These are phyloP conservation scores for Operophtera brumata DNA, from an alignment of 2,888 invertebrate species.

Conservation along the genomic window DNA sequence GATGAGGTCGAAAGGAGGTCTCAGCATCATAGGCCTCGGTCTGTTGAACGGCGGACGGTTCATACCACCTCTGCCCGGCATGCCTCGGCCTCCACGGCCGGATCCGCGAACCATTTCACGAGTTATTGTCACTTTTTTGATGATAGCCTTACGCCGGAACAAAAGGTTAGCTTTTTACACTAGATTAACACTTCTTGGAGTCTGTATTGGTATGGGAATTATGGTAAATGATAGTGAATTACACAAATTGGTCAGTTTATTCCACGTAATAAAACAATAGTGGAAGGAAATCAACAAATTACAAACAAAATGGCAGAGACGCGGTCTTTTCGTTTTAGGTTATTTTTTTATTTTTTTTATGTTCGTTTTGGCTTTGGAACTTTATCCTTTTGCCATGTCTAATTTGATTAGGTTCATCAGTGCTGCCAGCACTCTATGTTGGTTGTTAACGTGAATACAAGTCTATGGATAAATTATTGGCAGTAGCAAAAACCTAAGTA, in stretches of 20 bases:
- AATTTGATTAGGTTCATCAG: too few species aligned
- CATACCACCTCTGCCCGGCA: constrained; percentile 83
- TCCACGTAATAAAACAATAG: constrained; percentile 8
- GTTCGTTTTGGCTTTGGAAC: too few species aligned
- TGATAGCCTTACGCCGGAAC: background rate
- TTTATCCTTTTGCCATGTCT: too few species aligned
- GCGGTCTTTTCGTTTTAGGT: too few species aligned
- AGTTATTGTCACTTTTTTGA: background rate
- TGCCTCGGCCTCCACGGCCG: constrained; percentile 85
- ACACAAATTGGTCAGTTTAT: background rate
- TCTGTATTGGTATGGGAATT: background rate
- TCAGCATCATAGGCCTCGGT: constrained; percentile 69
- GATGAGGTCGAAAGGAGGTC: constrained; percentile 93
- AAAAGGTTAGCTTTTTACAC: background rate
- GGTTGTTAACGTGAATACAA: too few species aligned
- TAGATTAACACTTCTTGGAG: background rate
- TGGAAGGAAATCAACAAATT: background rate
- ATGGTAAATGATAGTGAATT: background rate
- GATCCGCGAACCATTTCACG: constrained; percentile 84
- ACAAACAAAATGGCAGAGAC: constrained; percentile 29
- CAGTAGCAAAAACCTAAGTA: too few species aligned
- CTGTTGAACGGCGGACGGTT: constrained; percentile 72
- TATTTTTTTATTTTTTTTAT: too few species aligned
- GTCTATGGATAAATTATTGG: too few species aligned
- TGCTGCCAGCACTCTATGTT: too few species aligned